Conservation (phyloP, 1,140 invertebrate species). For the Bathynomus jamesi region DNA sequence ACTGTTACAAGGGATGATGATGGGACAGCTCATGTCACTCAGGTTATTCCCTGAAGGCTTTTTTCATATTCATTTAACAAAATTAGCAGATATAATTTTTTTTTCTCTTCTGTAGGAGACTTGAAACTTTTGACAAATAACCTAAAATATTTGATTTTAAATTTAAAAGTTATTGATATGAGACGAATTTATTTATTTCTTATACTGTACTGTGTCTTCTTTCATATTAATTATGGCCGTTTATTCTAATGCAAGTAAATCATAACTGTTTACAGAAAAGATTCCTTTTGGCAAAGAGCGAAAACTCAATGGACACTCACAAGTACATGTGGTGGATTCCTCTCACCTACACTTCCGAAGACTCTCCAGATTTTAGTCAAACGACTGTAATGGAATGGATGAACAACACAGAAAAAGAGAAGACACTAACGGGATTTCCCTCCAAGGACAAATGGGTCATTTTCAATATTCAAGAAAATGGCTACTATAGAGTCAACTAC, state of each 20-base stretch:
- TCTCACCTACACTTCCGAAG: slow-evolving; percentile 28
- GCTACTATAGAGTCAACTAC: slow-evolving; percentile 68
- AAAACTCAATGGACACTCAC: slow-evolving; percentile 37
- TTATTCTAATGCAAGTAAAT: too few relatives aligned
- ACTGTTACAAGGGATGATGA: slow-evolving; percentile 45
- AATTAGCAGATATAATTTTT: too few relatives aligned
- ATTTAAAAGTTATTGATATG: too few relatives aligned
- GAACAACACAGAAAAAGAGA: background rate
- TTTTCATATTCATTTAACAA: too few relatives aligned
- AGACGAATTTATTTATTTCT: too few relatives aligned
- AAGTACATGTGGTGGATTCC: slow-evolving; percentile 34
- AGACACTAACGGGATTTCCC: slow-evolving; percentile 1
- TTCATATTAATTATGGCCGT: too few relatives aligned
- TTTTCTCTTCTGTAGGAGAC: too few relatives aligned
- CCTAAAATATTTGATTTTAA: too few relatives aligned
- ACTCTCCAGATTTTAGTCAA: slow-evolving; percentile 52
- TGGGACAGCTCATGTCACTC: slow-evolving; percentile 23
- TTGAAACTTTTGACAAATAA: too few relatives aligned
- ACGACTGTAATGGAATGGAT: slow-evolving; percentile 14
- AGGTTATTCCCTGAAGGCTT: too few relatives aligned
- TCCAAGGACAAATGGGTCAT: slow-evolving; percentile 13
- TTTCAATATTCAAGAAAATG: slow-evolving; percentile 31
- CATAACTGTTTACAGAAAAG: slow-evolving; percentile 25
- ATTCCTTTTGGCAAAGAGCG: slow-evolving; percentile 16
- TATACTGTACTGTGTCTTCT: too few relatives aligned